Evolutionary conservation across 2,797 vertebrate species (phyloP).

Genomic region (Etheostoma nigrum): DNA sequence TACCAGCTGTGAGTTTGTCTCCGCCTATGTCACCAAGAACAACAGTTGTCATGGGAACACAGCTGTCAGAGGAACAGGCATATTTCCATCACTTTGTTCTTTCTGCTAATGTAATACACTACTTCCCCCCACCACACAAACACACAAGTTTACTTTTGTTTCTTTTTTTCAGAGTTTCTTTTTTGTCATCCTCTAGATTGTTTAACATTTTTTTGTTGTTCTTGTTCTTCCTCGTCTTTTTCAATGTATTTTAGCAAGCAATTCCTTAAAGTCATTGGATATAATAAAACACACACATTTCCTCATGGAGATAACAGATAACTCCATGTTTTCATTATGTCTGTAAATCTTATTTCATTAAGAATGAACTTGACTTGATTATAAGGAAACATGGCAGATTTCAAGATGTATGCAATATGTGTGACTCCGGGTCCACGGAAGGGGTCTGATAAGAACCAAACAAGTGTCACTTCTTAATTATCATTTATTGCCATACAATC

Average conservation of each 20-base stretch:
- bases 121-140: constrained; percentile 1
- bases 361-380: background rate
- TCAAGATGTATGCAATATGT: constrained; percentile 13
- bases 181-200: background rate
- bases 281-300: no score
- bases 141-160: constrained; percentile 49
- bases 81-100: constrained; percentile 76
- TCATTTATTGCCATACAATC: no score
- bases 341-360: background rate
- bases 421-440: no score
- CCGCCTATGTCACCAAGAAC: constrained; percentile 69
- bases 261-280: background rate
- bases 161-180: constrained; percentile 22
- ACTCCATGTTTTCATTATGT: background rate
- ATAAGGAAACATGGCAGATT: background rate
- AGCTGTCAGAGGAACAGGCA: constrained; percentile 73
- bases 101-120: constrained; percentile 63
- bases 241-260: background rate
- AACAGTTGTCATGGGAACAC: constrained; percentile 77
- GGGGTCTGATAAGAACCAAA: no score
- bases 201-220: background rate
- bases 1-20: constrained; percentile 46
- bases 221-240: background rate
- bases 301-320: no score
- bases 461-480: no score